A percentile compares a stretch with the other conserved stretches of the same genome.
These are phyloP conservation scores for Platycercus adscitus DNA, from an alignment of 2,113 vertebrate genomes.

Conservation along the genomic window DNA sequence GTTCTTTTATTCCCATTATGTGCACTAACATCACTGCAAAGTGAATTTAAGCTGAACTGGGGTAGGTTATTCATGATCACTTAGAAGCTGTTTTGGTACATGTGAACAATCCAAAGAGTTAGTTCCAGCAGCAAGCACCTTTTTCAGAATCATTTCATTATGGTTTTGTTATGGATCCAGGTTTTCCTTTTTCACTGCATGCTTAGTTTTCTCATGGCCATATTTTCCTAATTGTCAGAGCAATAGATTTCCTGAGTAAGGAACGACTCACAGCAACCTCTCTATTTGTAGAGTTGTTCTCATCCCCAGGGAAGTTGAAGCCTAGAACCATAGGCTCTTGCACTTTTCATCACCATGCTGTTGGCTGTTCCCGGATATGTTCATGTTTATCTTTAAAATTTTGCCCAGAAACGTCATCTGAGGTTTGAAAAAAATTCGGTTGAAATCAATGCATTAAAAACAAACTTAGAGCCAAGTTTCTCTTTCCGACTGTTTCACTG, in stretches of 20 bases:
- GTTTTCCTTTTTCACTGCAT: not conserved
- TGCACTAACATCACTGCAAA: not conserved
- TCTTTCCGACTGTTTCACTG: not conserved
- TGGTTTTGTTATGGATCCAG: not conserved
- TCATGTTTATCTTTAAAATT: not conserved
- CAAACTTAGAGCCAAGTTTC: slow-evolving; percentile 16
- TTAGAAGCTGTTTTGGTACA: not conserved
- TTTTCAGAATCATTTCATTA: not conserved
- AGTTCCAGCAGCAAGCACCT: not conserved
- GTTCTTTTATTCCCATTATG: not conserved
- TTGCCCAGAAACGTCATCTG: slow-evolving; percentile 8
- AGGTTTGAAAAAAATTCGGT: not conserved
- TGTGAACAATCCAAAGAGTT: not conserved
- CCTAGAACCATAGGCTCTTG: not conserved
- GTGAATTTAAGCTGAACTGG: not conserved
- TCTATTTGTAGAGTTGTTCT: not conserved
- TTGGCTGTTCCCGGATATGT: not conserved
- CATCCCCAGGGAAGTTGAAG: not conserved
- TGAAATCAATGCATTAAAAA: slow-evolving; percentile 2
- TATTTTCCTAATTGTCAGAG: not conserved
- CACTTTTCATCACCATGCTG: not conserved
- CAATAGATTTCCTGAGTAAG: not conserved
- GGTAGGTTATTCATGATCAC: not conserved
- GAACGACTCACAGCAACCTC: not conserved
- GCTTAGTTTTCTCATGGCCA: not conserved